Conservation (phyloP, 2,113 vertebrate genomes). For the Ancistrus triradiatus region DNA sequence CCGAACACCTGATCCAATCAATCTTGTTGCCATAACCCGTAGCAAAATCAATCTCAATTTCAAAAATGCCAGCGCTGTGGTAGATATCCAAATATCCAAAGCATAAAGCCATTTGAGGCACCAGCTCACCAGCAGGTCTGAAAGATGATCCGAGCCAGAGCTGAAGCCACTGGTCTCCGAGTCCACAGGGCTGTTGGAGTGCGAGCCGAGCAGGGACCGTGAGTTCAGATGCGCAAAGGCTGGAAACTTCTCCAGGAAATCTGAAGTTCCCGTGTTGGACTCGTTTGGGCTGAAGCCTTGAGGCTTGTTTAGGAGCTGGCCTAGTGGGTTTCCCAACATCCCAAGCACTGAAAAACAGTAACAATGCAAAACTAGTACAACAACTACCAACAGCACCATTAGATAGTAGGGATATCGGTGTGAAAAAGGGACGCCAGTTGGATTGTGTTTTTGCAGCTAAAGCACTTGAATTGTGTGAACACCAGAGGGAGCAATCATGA, state of each 20-base stretch:
- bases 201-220: conserved; percentile 85
- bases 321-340: conserved; percentile 82
- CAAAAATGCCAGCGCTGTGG: not conserved
- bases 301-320: conserved; percentile 77
- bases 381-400: too few species aligned
- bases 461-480: too few species aligned
- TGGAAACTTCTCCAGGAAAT: conserved; percentile 85
- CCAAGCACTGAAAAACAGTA: conserved; percentile 65
- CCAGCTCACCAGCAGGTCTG: conserved; percentile 87
- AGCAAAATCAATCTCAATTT: not conserved
- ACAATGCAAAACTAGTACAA: too few species aligned
- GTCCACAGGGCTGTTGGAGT: conserved; percentile 94
- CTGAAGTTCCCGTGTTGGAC: conserved; percentile 76
- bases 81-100: too few species aligned
- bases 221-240: conserved; percentile 75
- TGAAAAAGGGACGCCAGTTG: too few species aligned
- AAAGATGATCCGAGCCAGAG: conserved; percentile 94
- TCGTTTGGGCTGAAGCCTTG: conserved; percentile 76
- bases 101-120: too few species aligned
- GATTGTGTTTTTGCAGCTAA: too few species aligned
- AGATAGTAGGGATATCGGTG: too few species aligned
- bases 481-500: too few species aligned
- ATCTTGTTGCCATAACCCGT: too few species aligned
- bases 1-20: too few species aligned
- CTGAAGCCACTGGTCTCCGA: conserved; percentile 98